These are phyloP conservation scores for Mimumesa dahlbomi DNA, from an alignment of 2,888 invertebrate species.

Conservation along the genomic window DNA sequence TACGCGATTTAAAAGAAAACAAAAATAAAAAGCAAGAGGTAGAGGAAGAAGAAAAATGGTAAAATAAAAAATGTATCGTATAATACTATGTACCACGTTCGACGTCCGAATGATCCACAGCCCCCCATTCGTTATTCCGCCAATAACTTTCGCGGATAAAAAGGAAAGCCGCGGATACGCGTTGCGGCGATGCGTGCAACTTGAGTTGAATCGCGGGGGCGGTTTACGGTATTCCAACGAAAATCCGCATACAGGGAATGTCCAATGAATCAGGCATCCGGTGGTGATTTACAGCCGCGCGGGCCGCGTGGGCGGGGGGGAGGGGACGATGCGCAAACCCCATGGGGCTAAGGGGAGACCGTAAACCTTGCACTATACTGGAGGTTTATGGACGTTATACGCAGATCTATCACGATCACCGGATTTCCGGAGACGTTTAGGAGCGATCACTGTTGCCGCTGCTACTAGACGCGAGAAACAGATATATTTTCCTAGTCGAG, in stretches of 20 bases:
- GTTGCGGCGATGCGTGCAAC: not conserved
- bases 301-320: slow-evolving; percentile 61
- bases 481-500: slow-evolving; percentile 18
- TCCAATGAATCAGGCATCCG: slow-evolving; percentile 64
- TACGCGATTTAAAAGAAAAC: too few species aligned
- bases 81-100: too few species aligned
- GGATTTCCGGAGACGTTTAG: slow-evolving; percentile 66
- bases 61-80: too few species aligned
- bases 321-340: slow-evolving; percentile 62
- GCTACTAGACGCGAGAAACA: too few species aligned
- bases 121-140: too few species aligned
- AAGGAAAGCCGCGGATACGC: not conserved
- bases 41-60: too few species aligned
- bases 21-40: too few species aligned
- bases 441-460: slow-evolving; percentile 41
- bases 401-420: slow-evolving; percentile 74
- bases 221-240: slow-evolving; percentile 42
- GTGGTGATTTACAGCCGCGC: slow-evolving; percentile 72
- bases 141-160: too few species aligned
- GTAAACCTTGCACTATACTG: slow-evolving; percentile 64
- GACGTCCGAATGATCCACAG: too few species aligned
- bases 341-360: slow-evolving; percentile 48
- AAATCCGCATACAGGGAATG: slow-evolving; percentile 49
- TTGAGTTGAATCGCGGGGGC: slow-evolving; percentile 15
- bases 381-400: slow-evolving; percentile 74